Base-by-base conservation (phyloP, 2,888 invertebrate genomes). In the Priocnemis perturbator region DNA sequence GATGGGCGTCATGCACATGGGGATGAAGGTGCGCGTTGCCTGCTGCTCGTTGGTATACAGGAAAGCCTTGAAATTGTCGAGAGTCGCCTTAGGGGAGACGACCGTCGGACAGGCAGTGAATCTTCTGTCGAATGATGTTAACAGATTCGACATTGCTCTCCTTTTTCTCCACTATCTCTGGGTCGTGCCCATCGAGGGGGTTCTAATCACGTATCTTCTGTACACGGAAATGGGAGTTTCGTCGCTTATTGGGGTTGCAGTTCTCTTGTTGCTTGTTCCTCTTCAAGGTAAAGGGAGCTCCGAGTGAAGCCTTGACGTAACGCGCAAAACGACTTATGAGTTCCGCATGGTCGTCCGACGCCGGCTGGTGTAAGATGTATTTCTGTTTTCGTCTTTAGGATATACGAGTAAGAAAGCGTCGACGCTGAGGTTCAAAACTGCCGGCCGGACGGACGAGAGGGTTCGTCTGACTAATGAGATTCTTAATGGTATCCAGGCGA, bases 61-160 rank as follows among this genome's bases (percentile, higher is more conserved):
- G 86, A 97, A 97, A 90, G 91, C 95, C 0, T 89, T 97, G 55
- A 92, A 93, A 48, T 90, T 96, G 72, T 95, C 95, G 64, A 95
- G 95, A 88, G 94, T 94, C 4, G 96, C 97, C 0, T 90, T 97
- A 59, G 95, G 95, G 4, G 94, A 96, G 87, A 97, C 97, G 0
- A 95, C 96, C 1, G 90, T 91, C 44, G 94, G 94, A 3, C 93
- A 94, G 87, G 91, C 93, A 70, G 97, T 98, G 37, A 98, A 98
- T 88, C 92, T 98, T n/a, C 90, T 99, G 67, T 97, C 98, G 0
- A 99, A 98, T 86, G 98, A 99, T 89, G 96, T 98, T 74, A 96
- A 95, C 83, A 93, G 95, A 62, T 97, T 98, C 88, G 98, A 99
- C 87, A 93, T 97, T 86, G 95, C 96, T 15, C 93, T 97, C 64